Percentiles rank a stretch among this genome's conserved stretches.
Conservation (phyloP, 2,888 invertebrate species). For the Ochlodes sylvanus region DNA sequence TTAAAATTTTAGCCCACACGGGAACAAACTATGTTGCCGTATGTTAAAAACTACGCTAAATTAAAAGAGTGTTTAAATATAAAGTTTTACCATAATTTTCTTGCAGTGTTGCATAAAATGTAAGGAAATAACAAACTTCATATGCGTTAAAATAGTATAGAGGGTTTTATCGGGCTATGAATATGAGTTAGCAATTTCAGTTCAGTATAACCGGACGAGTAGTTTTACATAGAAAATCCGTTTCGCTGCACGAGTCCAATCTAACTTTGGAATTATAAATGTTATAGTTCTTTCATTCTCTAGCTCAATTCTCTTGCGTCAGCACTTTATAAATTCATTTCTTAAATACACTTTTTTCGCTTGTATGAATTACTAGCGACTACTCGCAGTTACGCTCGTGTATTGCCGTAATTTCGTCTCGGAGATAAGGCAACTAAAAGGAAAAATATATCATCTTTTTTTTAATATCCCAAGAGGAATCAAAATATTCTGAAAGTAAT, state of each 20-base stretch:
- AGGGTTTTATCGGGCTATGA: slow-evolving; percentile 37
- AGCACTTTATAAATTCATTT: slow-evolving; percentile 16
- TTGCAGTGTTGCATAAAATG: neutral
- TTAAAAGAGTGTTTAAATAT: too few species aligned
- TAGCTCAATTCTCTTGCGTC: slow-evolving; percentile 3
- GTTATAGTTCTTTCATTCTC: slow-evolving; percentile 31
- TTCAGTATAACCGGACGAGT: slow-evolving; percentile 41
- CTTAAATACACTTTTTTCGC: neutral
- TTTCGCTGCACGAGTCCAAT: slow-evolving; percentile 44
- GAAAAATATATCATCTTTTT: too few species aligned
- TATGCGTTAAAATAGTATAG: slow-evolving; percentile 18
- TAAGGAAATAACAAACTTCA: neutral
- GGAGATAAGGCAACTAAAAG: too few species aligned
- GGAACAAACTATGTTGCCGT: too few species aligned
- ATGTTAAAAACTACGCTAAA: too few species aligned
- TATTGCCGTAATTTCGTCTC: too few species aligned
- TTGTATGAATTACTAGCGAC: too few species aligned
- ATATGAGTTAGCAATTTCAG: slow-evolving; percentile 48
- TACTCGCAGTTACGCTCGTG: too few species aligned
- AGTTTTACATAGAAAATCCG: slow-evolving; percentile 48
- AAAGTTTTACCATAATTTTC: too few species aligned
- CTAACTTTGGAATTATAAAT: slow-evolving; percentile 48
- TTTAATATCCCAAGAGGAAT: too few species aligned
- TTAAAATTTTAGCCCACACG: too few species aligned
- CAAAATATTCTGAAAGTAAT: too few species aligned